Base-by-base conservation (phyloP, 2,113 vertebrate genomes). In the Hippocampus comes region DNA sequence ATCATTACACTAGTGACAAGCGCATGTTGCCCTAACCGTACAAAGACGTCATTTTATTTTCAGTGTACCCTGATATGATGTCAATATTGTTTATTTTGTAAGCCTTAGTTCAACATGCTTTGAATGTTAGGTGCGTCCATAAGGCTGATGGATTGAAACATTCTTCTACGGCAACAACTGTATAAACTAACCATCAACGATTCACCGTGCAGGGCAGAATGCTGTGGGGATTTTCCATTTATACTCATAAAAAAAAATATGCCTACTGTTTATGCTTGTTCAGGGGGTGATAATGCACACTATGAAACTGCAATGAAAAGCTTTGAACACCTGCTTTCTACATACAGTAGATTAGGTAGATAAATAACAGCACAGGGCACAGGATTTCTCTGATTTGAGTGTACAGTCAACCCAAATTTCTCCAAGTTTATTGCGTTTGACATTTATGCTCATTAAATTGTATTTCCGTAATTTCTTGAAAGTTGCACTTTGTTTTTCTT, bases 381-480 rank as follows among this genome's bases (percentile, higher is more conserved):
- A 63, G 34, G 74, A 67, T 81, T 78, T 77, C 63, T 82, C 57
- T 68, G 69, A 64, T 25, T 27, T 27, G 23, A 53, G 65, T 42
- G 20, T 61, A 7, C 27, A 48, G 63, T 67, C 68, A 78, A 82
- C 80, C 86, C 70, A 68, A 68, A 12, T 17, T 53, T 30, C 55
- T 56, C 23, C 11, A 0, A 23, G 78, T 76, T 70, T 72, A 72
- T 59, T 46, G 15, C 56, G 48, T 82, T 69, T 82, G 78, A 86
- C 81, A 84, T 88, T 86, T 77, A 81, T 79, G 71, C 67, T 80
- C 61, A 64, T 57, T 67, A 82, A 82, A 63, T 71, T 7, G 69
- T 68, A 77, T 81, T 79, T 68, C 53, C 48, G 17, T 49, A 18
- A 49, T 49, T 49, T 49, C 48, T 49, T 49, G 48, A 49, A 17